These are phyloP conservation scores for Botia kubotai DNA, from an alignment of 2,797 vertebrate genomes.

Conservation along the genomic window DNA sequence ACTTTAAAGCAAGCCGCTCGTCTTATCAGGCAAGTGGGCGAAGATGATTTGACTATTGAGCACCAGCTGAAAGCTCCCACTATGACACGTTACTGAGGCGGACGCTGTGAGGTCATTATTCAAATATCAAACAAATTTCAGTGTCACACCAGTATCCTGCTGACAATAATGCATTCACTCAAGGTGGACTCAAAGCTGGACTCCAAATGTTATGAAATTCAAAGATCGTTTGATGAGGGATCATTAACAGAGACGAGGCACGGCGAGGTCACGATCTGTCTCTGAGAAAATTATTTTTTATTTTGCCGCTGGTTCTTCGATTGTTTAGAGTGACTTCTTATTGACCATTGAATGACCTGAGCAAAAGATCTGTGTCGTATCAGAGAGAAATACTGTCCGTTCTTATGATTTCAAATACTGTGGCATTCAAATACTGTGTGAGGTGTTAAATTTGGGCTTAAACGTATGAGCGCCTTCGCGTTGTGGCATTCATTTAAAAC, in stretches of 20 bases:
- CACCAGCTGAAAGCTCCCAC: conserved; percentile 37
- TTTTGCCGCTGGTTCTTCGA: background rate
- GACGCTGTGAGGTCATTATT: conserved; percentile 49
- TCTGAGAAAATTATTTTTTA: background rate
- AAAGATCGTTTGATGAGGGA: conserved; percentile 11
- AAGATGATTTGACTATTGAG: conserved; percentile 48
- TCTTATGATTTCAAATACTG: background rate
- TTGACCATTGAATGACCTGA: background rate
- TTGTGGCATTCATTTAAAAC: background rate
- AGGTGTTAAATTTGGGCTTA: background rate
- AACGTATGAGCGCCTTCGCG: background rate
- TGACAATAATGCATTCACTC: conserved; percentile 14
- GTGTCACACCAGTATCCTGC: conserved; percentile 10
- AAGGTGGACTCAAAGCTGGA: conserved; percentile 7
- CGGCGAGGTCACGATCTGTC: conserved; percentile 39
- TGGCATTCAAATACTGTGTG: no score
- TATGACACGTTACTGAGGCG: conserved; percentile 28
- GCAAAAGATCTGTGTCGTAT: background rate
- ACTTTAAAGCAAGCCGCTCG: conserved; percentile 40
- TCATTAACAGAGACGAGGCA: background rate
- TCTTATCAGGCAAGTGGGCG: background rate
- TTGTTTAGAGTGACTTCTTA: background rate
- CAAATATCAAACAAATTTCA: conserved; percentile 72
- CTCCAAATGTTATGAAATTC: conserved; percentile 27
- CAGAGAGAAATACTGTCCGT: background rate